Percentiles rank a stretch among this genome's conserved stretches.
phyloP scores from a whole-genome alignment of 2,113 vertebrate genomes.

The Tachuris rubrigastra region DNA sequence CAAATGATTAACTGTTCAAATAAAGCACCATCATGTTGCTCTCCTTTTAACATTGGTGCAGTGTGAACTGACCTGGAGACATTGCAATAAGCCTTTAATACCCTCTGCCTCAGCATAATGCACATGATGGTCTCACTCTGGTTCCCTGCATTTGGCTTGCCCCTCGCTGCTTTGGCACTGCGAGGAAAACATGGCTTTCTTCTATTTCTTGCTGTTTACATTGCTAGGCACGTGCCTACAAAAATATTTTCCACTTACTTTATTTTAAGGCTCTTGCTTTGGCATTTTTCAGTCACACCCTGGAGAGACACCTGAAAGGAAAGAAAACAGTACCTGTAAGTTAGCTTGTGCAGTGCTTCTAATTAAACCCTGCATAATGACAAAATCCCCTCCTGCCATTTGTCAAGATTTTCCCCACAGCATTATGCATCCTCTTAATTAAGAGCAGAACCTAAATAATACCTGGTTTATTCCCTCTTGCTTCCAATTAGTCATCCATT shows the following conservation, averaged over 20 bases:
- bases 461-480: constrained; percentile 64
- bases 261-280: neutral
- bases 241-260: neutral
- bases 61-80: constrained; percentile 36
- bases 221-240: neutral
- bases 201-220: neutral
- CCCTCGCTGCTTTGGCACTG: constrained; percentile 15
- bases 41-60: neutral
- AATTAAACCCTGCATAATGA: constrained; percentile 63
- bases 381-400: constrained; percentile 61
- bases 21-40: neutral
- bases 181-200: neutral
- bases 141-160: neutral
- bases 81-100: neutral
- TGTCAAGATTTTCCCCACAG: constrained; percentile 65
- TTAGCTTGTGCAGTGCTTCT: constrained; percentile 38
- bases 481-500: constrained; percentile 71
- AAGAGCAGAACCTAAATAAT: constrained; percentile 70
- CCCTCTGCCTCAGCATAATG: neutral
- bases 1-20: constrained; percentile 39
- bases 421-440: constrained; percentile 63
- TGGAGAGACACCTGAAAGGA: constrained; percentile 39
- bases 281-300: neutral
- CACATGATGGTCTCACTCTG: neutral
- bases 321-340: constrained; percentile 19